Evolutionary conservation across 2,888 invertebrate genomes (phyloP).

Genomic region (Schizaphis graminum): DNA sequence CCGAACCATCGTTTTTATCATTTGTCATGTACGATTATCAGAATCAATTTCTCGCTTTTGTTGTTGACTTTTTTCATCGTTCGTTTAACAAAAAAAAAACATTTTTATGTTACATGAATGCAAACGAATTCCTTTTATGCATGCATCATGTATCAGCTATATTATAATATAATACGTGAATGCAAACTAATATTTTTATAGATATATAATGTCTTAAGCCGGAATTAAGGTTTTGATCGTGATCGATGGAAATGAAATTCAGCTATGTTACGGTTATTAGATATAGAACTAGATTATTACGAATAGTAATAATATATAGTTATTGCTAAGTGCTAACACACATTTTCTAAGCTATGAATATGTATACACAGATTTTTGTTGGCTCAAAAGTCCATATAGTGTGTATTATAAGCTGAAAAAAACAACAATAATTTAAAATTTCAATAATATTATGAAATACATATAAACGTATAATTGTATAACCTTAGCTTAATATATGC

Average conservation of each 20-base stretch:
- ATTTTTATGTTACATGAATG: not conserved
- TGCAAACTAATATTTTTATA: not conserved
- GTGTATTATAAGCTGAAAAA: not conserved
- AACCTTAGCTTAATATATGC: not conserved
- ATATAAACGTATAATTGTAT: not conserved
- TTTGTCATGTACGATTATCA: conserved; percentile 37
- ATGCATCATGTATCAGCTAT: not conserved
- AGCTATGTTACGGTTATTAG: not conserved
- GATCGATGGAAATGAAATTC: not conserved
- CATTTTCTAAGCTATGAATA: not conserved
- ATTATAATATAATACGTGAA: not conserved
- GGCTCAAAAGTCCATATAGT: not conserved
- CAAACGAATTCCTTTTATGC: conserved; percentile 22
- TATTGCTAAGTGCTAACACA: not conserved
- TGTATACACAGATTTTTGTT: not conserved
- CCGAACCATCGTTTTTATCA: conserved; percentile 21
- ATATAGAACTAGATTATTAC: not conserved
- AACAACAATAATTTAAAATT: not conserved
- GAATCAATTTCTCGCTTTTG: conserved; percentile 32
- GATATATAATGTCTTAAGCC: not conserved
- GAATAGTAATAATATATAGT: not conserved
- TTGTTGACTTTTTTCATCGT: conserved; percentile 14
- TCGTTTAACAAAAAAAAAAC: not conserved
- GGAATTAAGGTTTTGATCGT: not conserved
- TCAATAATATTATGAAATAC: not conserved